Conservation (phyloP, 2,888 invertebrate genomes). For the Philonicus albiceps region DNA sequence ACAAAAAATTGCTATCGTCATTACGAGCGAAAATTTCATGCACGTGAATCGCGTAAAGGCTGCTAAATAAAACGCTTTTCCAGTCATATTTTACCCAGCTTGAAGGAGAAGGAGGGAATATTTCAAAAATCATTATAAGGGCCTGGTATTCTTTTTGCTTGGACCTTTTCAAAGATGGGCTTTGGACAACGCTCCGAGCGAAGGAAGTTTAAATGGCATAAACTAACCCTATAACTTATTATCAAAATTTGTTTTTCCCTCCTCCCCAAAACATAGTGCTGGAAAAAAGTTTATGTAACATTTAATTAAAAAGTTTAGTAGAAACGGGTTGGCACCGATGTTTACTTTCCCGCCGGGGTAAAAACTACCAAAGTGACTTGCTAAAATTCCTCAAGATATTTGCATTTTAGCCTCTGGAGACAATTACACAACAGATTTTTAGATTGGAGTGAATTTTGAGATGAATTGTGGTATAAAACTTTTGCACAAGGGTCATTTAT, state of each 20-base stretch:
- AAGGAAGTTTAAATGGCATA: background rate
- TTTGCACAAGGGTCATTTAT: background rate
- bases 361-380: background rate
- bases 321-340: background rate
- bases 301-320: background rate
- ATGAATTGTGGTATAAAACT: background rate
- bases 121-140: background rate
- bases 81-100: background rate
- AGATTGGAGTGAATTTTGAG: background rate
- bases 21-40: background rate
- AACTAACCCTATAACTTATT: background rate
- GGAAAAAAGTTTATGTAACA: background rate
- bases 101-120: background rate
- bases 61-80: background rate
- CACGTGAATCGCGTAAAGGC: background rate
- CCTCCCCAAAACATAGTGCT: background rate
- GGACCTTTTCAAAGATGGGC: background rate
- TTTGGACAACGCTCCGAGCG: background rate
- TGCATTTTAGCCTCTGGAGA: background rate
- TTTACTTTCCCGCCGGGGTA: background rate
- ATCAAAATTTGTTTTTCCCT: background rate
- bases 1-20: background rate
- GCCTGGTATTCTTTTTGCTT: background rate
- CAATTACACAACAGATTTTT: background rate
- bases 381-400: background rate